Conservation (phyloP, 92 coral and sea anemone genomes). For the Diadumene lineata region DNA sequence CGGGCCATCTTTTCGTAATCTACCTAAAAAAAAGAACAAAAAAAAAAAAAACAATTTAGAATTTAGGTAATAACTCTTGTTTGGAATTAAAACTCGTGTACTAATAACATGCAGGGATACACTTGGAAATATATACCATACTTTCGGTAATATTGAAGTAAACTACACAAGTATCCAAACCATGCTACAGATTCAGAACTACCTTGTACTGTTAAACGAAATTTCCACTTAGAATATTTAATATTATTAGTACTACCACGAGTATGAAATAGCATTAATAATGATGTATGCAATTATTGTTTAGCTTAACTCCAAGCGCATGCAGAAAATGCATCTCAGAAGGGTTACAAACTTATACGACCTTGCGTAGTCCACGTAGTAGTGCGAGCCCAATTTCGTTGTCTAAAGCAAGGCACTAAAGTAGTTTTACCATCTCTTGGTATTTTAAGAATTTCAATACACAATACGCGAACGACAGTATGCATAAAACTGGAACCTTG, state of each 20-base stretch:
- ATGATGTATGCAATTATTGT: no score
- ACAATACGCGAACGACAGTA: neutral
- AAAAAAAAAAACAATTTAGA: neutral
- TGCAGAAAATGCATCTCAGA: no score
- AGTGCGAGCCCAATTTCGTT: neutral
- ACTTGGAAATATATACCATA: no score
- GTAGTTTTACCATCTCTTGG: neutral
- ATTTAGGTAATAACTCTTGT: slow-evolving; percentile 1
- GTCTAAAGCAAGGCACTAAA: neutral
- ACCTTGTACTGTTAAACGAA: no score
- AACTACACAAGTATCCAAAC: no score
- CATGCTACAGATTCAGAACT: no score
- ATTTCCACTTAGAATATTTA: no score
- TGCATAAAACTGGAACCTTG: neutral
- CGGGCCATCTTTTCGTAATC: slow-evolving; percentile 74
- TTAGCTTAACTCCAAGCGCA: no score
- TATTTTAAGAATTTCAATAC: neutral
- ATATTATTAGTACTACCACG: no score
- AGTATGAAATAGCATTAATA: no score
- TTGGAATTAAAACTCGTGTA: neutral
- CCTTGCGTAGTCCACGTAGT: neutral
- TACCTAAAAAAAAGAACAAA: slow-evolving; percentile 28
- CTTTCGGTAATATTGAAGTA: no score
- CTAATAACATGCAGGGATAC: no score
- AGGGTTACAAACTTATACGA: neutral